Evolutionary conservation across 2,888 invertebrate species (phyloP).

Genomic region (Monoplex corrugatus): DNA sequence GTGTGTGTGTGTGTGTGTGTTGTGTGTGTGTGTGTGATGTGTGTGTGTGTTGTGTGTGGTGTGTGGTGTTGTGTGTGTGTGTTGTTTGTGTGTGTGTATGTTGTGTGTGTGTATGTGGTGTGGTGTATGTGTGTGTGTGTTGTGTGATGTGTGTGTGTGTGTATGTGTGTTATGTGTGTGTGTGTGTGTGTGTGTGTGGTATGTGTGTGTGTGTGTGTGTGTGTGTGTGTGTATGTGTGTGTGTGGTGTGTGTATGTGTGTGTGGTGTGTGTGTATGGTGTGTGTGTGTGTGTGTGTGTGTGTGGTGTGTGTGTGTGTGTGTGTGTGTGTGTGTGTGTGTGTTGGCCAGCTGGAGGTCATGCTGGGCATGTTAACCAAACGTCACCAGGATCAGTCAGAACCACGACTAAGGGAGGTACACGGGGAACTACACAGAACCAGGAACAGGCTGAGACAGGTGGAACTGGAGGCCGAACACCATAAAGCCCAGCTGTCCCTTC

Average conservation of each 20-base stretch:
- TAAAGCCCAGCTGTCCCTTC: conserved; percentile 1
- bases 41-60: too few relatives aligned
- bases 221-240: background rate
- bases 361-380: background rate
- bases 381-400: background rate
- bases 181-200: background rate
- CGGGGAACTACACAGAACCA: conserved; percentile 30
- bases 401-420: background rate
- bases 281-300: background rate
- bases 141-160: background rate
- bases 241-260: too few relatives aligned
- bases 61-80: too few relatives aligned
- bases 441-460: conserved; percentile 6
- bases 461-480: conserved; percentile 27
- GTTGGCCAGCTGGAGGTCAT: conserved; percentile 15
- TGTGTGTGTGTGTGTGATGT: too few relatives aligned
- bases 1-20: too few relatives aligned
- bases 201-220: background rate
- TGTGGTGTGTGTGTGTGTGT: background rate
- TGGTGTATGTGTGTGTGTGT: too few relatives aligned
- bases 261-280: background rate
- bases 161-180: background rate
- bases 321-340: background rate
- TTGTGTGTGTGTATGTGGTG: too few relatives aligned
- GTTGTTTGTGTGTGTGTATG: too few relatives aligned